Conservation (phyloP, 2,113 vertebrate genomes). For the Candoia aspera region DNA sequence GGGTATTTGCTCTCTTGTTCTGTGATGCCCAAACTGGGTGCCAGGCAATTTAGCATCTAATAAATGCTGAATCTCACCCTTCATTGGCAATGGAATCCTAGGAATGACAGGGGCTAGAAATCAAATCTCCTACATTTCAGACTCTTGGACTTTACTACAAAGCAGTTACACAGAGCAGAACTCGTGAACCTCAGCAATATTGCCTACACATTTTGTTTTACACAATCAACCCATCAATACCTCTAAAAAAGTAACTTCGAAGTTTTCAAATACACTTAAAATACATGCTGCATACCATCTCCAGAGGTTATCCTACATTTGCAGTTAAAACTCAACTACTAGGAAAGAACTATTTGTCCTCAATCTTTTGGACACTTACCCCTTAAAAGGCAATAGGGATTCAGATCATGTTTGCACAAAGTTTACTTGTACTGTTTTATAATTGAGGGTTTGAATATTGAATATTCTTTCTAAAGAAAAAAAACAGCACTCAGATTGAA, state of each 20-base stretch:
- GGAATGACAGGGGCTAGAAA: slow-evolving; percentile 34
- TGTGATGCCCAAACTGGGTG: slow-evolving; percentile 32
- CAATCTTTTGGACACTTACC: background rate
- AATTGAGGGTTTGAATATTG: background rate
- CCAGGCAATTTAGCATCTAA: slow-evolving; percentile 37
- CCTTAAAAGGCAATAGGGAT: too few species aligned
- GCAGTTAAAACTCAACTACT: background rate
- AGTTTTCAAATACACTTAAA: background rate
- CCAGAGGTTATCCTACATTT: background rate
- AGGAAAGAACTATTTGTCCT: background rate
- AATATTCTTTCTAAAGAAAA: background rate
- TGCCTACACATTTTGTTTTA: background rate
- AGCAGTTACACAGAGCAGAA: background rate
- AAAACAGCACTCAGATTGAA: background rate
- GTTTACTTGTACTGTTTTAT: background rate
- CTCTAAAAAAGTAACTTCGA: background rate
- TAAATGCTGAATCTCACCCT: slow-evolving; percentile 43
- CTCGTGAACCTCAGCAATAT: slow-evolving; percentile 4
- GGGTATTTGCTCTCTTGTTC: slow-evolving; percentile 45
- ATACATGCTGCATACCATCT: background rate
- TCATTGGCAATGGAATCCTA: slow-evolving; percentile 25
- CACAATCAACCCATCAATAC: background rate
- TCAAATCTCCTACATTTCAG: slow-evolving; percentile 33
- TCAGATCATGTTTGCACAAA: background rate
- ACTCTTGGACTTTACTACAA: slow-evolving; percentile 33